Base-by-base conservation (phyloP, 2,888 invertebrate genomes). In the Philereme vetulata region DNA sequence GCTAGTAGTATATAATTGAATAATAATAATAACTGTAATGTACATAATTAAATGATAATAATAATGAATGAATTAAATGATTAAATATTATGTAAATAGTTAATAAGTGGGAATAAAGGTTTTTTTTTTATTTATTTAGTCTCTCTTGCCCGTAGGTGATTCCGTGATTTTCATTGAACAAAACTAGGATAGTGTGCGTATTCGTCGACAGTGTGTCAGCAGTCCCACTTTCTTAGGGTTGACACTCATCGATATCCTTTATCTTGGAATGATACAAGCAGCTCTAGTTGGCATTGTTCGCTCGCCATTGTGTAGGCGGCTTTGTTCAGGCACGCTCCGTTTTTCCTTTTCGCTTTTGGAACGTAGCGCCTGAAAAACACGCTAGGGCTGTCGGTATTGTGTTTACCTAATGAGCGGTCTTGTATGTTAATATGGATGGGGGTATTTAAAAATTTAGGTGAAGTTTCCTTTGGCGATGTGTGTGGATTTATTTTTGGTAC, bases 241-340 rank as follows among this genome's bases (percentile, higher is more conserved):
- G 70, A 56, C 71, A 67, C 71, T 68, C 73, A 71, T 78, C 78
- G 78, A 80, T 81, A 76, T 69, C 70, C 83, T 86, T 82, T 86
- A 88, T 88, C 88, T 85, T 80, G 81, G 80, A 86, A 83, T 88
- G 88, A 86, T 88, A 87, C 86, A 85, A 82, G 84, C 82, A 78
- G 77, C 80, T 85, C 85, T 86, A 88, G 88, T 87, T 87, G 85
- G 85, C 85, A 89, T 90, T 91, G 91, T 92, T 88, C 87, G 78
- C 75, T 67, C 75, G 79, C 86, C 80, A 90, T 90, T 90, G 90
- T 90, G 77, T 74, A 67, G 75, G 68, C 65, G 77, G 84, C 88
- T 86, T 92, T 91, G 90, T 91, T 85, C 82, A 72, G 84, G 84
- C 90, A 91, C 90, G 90, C 86, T 84, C 85, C 85, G 85, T 79